Conservation (phyloP, 2,113 vertebrate species). For the Caracal caracal region DNA sequence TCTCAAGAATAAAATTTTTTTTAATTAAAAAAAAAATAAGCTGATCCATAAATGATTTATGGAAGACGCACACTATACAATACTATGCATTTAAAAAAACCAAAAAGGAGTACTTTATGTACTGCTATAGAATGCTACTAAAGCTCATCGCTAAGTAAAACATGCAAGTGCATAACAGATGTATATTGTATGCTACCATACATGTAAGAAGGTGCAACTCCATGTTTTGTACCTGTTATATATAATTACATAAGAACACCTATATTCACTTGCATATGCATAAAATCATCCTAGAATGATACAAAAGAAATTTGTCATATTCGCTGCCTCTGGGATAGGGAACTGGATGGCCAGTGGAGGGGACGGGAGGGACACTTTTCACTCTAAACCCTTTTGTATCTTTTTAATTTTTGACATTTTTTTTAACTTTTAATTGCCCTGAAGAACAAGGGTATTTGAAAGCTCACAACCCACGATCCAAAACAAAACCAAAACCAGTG, state of each 20-base stretch:
- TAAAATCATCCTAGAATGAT: not conserved
- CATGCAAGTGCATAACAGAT: not conserved
- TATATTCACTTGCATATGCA: not conserved
- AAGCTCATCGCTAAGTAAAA: conserved; percentile 14
- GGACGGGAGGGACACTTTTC: not conserved
- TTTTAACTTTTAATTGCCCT: not conserved
- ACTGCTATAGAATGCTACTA: not conserved
- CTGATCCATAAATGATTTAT: not conserved
- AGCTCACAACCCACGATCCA: not conserved
- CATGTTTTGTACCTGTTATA: not conserved
- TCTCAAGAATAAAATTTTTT: too few species aligned
- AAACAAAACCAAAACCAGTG: not conserved
- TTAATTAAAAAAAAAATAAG: not conserved
- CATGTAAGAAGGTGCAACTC: not conserved
- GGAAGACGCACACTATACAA: conserved; percentile 3
- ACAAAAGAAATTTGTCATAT: conserved; percentile 20
- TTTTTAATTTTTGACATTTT: conserved; percentile 13
- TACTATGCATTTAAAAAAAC: not conserved
- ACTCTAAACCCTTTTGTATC: not conserved
- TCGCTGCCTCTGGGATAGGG: not conserved
- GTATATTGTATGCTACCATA: not conserved
- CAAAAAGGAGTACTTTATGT: not conserved
- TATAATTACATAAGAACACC: not conserved
- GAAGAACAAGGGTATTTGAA: not conserved
- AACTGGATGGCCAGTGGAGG: not conserved